Evolutionary conservation across 2,113 vertebrate species (phyloP), one percentile per base, ranked within the genome.

Genomic region (Boulengeromyrus knoepffleri): DNA sequence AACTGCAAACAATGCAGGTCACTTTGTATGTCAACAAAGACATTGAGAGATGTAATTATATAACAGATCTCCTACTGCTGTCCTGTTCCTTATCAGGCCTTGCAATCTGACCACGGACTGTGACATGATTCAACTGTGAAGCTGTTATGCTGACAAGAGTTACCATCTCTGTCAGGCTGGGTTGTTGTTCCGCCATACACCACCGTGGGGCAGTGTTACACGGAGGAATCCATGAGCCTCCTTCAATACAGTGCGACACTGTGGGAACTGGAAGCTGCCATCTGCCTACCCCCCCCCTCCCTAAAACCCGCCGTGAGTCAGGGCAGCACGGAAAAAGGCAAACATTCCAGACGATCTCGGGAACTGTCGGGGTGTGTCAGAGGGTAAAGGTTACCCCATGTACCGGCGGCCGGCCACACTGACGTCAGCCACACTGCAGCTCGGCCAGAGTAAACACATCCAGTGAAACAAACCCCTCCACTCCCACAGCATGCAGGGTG

Each of bases 191-290:
- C 80, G 13, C 70, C 46, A 49, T 24, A 42, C 52, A 13, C 90
- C 93, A 91, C 92, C 42, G 42, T 36, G 86, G 66, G 93, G 90
- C 92, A 89, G 85, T 84, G 89, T 50, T 86, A 88, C 80, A 62
- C 56, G 74, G n/a, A 15, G 39, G 17, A 85, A 50, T 27, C 24
- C 83, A 31, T 42, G 86, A 39, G 46, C 84, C 19, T 85, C 27
- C 7, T 13, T 86, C 39, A 9, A 24, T n/a, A 42, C 83, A 9
- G 24, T 24, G 39, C 83, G 3, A 12, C 89, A 42, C 62, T 77
- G 89, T 74, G 49, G 62, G n/a, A 70, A 83, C 15, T 74, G 89
- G 52, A 85, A 91, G 24, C 62, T 47, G 24, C 83, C 21, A 24
- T 6, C 80, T 56, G 62, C 77, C 36, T 42, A 0, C 45, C 8